A percentile compares a stretch with the other conserved stretches of the same genome.
phyloP scores from a whole-genome alignment of 1,140 invertebrate genomes.

The Galleria mellonella region DNA sequence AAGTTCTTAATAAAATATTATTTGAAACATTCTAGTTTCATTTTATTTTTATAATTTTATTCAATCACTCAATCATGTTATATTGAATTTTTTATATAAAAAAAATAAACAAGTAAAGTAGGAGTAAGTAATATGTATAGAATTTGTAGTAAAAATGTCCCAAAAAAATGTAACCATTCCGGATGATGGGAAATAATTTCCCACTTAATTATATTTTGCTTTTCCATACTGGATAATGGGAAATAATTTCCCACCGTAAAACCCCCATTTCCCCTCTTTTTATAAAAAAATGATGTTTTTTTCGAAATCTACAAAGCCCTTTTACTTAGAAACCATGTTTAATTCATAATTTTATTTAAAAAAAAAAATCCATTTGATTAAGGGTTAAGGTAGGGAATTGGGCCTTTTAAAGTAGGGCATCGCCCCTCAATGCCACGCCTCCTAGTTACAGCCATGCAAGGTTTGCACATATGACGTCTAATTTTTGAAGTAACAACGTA shows the following conservation, averaged over 20 bases:
- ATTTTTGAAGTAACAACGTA: too few species aligned
- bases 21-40: neutral
- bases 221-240: too few species aligned
- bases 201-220: too few species aligned
- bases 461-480: too few species aligned
- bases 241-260: constrained; percentile 37
- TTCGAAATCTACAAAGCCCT: constrained; percentile 14
- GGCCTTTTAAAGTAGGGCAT: too few species aligned
- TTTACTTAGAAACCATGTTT: constrained; percentile 7
- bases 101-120: constrained; percentile 20
- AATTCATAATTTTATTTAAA: constrained; percentile 10
- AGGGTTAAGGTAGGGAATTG: too few species aligned
- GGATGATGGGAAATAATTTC: constrained; percentile 30
- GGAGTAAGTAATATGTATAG: constrained; percentile 20
- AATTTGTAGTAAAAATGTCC: constrained; percentile 22
- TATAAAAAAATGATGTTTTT: constrained; percentile 13
- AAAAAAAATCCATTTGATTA: constrained; percentile 1
- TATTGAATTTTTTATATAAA: constrained; percentile 12
- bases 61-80: constrained; percentile 15
- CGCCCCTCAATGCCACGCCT: too few species aligned
- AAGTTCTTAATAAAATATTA: too few species aligned
- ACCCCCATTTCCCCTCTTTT: constrained; percentile 25
- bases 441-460: too few species aligned
- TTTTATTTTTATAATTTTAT: constrained; percentile 11
- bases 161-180: constrained; percentile 7